Conservation (phyloP, 2,797 vertebrate species). For the Sternarchorhynchus goeldii region DNA sequence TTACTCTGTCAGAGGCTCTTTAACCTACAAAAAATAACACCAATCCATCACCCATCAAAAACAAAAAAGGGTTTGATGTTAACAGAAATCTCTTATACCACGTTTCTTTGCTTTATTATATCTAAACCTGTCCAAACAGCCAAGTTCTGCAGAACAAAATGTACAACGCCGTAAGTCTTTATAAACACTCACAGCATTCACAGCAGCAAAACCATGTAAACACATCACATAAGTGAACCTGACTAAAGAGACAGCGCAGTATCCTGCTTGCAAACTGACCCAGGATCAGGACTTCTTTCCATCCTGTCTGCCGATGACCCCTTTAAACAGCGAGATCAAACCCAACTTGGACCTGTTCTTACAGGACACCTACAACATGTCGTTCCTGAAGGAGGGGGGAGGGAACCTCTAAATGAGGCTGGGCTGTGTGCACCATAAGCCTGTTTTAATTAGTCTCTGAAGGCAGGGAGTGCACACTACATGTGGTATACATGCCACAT, state of each 20-base stretch:
- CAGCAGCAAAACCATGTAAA: slow-evolving; percentile 37
- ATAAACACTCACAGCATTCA: slow-evolving; percentile 36
- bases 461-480: slow-evolving; percentile 43
- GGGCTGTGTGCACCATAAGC: slow-evolving; percentile 48
- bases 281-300: slow-evolving; percentile 5
- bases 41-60: slow-evolving; percentile 12
- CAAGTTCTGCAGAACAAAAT: slow-evolving; percentile 17
- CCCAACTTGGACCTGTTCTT: slow-evolving; percentile 30
- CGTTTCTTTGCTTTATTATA: slow-evolving; percentile 12
- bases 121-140: slow-evolving; percentile 27
- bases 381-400: slow-evolving; percentile 33
- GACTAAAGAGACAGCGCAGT: slow-evolving; percentile 6
- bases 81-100: slow-evolving; percentile 24
- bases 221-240: slow-evolving; percentile 12
- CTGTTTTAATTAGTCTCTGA: slow-evolving; percentile 59
- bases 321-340: slow-evolving; percentile 7
- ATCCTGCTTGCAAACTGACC: slow-evolving; percentile 25
- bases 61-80: slow-evolving; percentile 14
- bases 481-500: slow-evolving; percentile 47
- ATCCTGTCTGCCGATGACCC: neutral
- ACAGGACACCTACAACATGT: slow-evolving; percentile 24
- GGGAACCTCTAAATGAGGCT: slow-evolving; percentile 37
- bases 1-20: neutral
- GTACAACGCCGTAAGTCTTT: slow-evolving; percentile 12
- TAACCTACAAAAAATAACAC: slow-evolving; percentile 21